Evolutionary conservation across 1,140 invertebrate species (phyloP), one percentile per base, ranked within the genome.

Genomic region (Eurosta solidaginis): DNA sequence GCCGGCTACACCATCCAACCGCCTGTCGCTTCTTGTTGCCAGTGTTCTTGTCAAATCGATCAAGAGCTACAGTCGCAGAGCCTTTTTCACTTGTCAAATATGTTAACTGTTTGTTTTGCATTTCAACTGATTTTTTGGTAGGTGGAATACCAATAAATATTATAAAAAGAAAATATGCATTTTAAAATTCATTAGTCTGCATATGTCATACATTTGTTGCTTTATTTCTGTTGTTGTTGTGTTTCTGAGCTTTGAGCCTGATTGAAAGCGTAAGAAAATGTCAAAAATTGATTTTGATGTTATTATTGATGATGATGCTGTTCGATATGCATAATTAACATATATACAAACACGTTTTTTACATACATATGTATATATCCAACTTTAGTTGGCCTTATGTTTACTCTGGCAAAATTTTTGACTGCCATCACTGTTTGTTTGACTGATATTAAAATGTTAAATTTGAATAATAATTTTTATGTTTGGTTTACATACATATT

Each of bases 141-240:
- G 49, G 49, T 10, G 54, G 54, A 7, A 14, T 9, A 4, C 6
- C 3, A 14, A 68, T 22, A 68, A 20, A 40, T 33, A 68, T 68
- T 9, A 40, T n/a, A 17, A 33, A 20, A 54, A 25, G 50, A 20
- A 27, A 27, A 52, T 52, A 68, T 84, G 83, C 84, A 85, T 86
- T 86, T 86, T 86, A 86, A 86, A 86, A 86, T 86, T 86, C 84
- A 86, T 86, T 86, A 86, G 84, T 84, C 84, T 84, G 83, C 82
- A 84, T 84, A 82, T 85, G 83, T 86, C 84, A 85, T 80, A 9
- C 20, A 10, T 3, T 5, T 40, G 33, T 2, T 22, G 33, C 0
- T 33, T 22, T 68, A n/a, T 40, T 68, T 4, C 22, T 22, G 59
- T 40, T 68, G 59, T 20, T 54, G 25, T n/a, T 63, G 33, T 68